Conservation (phyloP, 2,113 vertebrate genomes). For the Poeciliopsis retropinna region DNA sequence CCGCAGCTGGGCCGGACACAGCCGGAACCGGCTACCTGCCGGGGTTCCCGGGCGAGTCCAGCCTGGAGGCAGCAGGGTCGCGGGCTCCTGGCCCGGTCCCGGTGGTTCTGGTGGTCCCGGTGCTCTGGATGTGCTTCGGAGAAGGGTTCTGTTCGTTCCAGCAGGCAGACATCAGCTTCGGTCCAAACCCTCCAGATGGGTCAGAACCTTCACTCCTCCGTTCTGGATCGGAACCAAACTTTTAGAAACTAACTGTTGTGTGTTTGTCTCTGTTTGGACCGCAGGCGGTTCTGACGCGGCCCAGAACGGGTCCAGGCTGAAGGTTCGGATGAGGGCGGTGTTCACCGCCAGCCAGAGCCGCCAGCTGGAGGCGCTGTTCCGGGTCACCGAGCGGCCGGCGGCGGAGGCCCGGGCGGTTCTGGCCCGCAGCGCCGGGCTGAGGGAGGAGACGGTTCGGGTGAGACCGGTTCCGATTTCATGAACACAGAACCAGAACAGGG, state of each 20-base stretch:
- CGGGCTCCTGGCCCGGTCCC: not conserved
- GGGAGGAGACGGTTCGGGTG: constrained; percentile 78
- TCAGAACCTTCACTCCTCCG: not conserved
- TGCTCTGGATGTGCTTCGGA: constrained; percentile 12
- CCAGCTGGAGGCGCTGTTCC: constrained; percentile 75
- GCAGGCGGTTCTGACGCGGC: constrained; percentile 11
- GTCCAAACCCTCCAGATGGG: constrained; percentile 13
- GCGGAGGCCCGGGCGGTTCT: constrained; percentile 63
- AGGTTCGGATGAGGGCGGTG: constrained; percentile 70
- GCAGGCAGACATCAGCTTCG: constrained; percentile 26
- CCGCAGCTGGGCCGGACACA: constrained; percentile 32
- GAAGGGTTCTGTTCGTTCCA: constrained; percentile 13
- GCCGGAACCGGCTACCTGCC: not conserved
- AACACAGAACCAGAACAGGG: not conserved
- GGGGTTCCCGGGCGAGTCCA: not conserved
- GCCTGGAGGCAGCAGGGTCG: not conserved
- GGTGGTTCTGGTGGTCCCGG: not conserved
- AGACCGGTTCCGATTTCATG: constrained; percentile 27
- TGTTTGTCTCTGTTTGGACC: not conserved
- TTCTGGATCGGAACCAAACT: not conserved
- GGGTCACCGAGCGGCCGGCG: constrained; percentile 65
- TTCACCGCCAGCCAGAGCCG: constrained; percentile 73
- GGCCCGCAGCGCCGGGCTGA: constrained; percentile 67
- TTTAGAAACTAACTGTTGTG: not conserved
- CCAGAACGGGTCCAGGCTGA: constrained; percentile 28